These are phyloP conservation scores for Grantiella picta DNA, from an alignment of 2,113 vertebrate genomes.

Conservation along the genomic window DNA sequence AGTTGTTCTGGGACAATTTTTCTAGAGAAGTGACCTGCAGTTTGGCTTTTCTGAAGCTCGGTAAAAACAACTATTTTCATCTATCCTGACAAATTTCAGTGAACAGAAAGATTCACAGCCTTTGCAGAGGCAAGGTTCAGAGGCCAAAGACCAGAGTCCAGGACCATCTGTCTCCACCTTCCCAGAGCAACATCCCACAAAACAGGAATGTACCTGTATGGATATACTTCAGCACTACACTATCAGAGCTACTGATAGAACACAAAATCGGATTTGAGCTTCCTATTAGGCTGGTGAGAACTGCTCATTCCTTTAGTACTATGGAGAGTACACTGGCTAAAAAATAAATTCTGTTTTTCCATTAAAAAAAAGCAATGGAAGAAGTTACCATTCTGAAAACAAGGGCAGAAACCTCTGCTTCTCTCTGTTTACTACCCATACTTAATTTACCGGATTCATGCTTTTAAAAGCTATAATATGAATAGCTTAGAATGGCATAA, in stretches of 20 bases:
- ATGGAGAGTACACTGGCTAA: neutral
- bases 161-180: neutral
- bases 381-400: neutral
- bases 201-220: neutral
- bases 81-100: neutral
- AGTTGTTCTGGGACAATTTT: neutral
- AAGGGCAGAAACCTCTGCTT: neutral
- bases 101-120: neutral
- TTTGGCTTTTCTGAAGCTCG: neutral
- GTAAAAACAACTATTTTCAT: neutral
- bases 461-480: neutral
- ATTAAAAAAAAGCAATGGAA: neutral
- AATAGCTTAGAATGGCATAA: neutral
- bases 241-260: neutral
- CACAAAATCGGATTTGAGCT: neutral
- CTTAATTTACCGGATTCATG: neutral
- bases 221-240: neutral
- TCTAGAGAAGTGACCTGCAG: neutral
- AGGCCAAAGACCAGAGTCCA: neutral
- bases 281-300: neutral
- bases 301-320: neutral
- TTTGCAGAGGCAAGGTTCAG: rapidly evolving
- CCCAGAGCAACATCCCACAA: neutral
- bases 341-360: neutral
- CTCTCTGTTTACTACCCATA: neutral